Base-by-base conservation (phyloP, 2,113 vertebrate species). In the Hiodon alosoides region DNA sequence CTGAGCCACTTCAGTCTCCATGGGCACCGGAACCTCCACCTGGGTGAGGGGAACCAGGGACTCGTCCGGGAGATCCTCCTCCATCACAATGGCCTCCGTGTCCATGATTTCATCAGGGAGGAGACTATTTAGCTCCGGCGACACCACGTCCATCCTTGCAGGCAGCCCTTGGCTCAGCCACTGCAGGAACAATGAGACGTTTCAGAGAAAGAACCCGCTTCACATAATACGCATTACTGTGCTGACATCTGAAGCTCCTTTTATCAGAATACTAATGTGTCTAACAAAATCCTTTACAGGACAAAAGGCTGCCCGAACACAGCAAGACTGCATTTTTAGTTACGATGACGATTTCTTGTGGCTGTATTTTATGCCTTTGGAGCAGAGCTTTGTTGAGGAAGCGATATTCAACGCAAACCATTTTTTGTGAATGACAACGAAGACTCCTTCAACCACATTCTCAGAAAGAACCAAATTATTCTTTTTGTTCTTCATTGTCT, bases 81-180 rank as follows among this genome's bases (percentile, higher is more conserved):
- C 95, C 77, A 96, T 89, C 2, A 91, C 89, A 75, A 94, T 91
- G 73, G 92, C 84, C 87, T 92, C 94, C 0, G 95, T 97, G 79
- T 98, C 97, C 97, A 99, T 99, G 85, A 99, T 99, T 82, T 99
- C 97, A 87, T 99, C 97, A 51, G 97, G 97, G 77, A 99, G 96
- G 88, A 97, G 91, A 83, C 93, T 98, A 92, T 95, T 98, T 82
- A 98, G 92, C 86, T 99, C 97, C 46, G 97, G 94, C 67, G 97
- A 95, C 81, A 98, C 96, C 89, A 97, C 96, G 80, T 98, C 96
- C 97, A 99, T 98, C 79, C 64, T 90, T 80, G 84, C 72, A 82
- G 83, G 75, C 78, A 79, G 79, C 74, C 86, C 74, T 75, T 82
- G 83, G 73, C 80, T 79, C 80, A 78, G 85, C 83, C 65, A 82